Evolutionary conservation across 2,888 invertebrate species (phyloP), one percentile per base, ranked within the genome.

Genomic region (Teinopalpus imperialis): DNA sequence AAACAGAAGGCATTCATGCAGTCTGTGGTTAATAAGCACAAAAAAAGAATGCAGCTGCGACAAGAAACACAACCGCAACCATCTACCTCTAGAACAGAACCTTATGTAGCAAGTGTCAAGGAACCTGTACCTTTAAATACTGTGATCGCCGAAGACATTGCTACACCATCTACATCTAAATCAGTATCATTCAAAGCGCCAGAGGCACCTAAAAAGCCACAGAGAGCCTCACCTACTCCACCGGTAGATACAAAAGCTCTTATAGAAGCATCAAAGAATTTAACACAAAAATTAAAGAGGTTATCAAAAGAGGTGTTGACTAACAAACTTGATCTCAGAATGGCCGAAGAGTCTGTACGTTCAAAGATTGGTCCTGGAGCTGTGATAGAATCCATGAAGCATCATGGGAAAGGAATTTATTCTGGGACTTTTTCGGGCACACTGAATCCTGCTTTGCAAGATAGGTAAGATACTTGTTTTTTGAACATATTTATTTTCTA

Each of bases 341-440:
- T 70, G 9, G 66, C 81, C 0, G 90, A 90, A 52, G 90, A 91
- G 54, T 62, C 86, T 0, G 77, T 90, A 24, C 83, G 90, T 34
- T 64, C 81, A 10, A 87, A 85, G 52, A 76, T 81, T 39, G 83
- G 85, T 42, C 83, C 86, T 7, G 95, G 96, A 21, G 96, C 96
- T 63, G 95, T 96, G 67, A 96, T 96, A 71, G 95, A 96, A 73
- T 95, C 95, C 63, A 95, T 97, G 96, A 94, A 95, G 76, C 97
- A 97, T 74, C 96, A 97, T 66, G 96, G 97, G 56, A 96, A 96
- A 78, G 98, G 97, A 61, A 96, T 98, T 53, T 98, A 97, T 85
- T 98, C 97, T 7, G 98, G 98, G 54, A 98, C 98, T 51, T 98
- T 98, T 81, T 97, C 97, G 69, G 98, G 98, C 41, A 98, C 97